A percentile compares a stretch with the other conserved stretches of the same genome.
Evolutionary conservation across 2,113 vertebrate genomes (phyloP).

Genomic region (Myiopsitta monachus): DNA sequence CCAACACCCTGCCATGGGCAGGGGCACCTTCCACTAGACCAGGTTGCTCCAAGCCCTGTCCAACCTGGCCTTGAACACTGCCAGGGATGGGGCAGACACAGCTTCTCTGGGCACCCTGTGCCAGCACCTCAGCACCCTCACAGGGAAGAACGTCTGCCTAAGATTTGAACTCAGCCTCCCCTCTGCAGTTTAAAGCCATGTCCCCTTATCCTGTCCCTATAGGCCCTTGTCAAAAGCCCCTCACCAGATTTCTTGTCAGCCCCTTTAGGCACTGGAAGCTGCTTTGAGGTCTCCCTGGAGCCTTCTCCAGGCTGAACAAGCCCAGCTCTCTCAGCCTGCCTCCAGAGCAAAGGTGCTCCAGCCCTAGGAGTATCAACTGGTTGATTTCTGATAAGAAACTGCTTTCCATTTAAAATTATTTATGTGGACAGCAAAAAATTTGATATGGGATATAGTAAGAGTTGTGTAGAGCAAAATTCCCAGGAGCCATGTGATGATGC

Average conservation of each 20-base stretch:
- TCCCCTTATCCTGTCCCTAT: neutral
- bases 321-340: neutral
- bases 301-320: neutral
- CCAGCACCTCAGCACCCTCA: neutral
- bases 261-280: neutral
- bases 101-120: neutral
- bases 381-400: neutral
- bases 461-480: neutral
- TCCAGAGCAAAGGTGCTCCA: neutral
- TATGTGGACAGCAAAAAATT: neutral
- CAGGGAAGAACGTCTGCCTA: neutral
- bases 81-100: neutral
- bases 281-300: neutral
- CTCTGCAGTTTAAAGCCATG: neutral
- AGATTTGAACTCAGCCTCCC: neutral
- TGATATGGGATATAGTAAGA: too few species aligned
- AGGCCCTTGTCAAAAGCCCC: neutral
- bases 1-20: neutral
- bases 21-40: neutral
- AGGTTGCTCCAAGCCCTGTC: neutral
- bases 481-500: accelerated
- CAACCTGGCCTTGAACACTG: neutral
- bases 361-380: neutral
- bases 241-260: neutral
- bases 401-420: neutral